A percentile compares a stretch with the other conserved stretches of the same genome.
Conservation (phyloP, 2,113 vertebrate species). For the Illadopsis cleaveri region DNA sequence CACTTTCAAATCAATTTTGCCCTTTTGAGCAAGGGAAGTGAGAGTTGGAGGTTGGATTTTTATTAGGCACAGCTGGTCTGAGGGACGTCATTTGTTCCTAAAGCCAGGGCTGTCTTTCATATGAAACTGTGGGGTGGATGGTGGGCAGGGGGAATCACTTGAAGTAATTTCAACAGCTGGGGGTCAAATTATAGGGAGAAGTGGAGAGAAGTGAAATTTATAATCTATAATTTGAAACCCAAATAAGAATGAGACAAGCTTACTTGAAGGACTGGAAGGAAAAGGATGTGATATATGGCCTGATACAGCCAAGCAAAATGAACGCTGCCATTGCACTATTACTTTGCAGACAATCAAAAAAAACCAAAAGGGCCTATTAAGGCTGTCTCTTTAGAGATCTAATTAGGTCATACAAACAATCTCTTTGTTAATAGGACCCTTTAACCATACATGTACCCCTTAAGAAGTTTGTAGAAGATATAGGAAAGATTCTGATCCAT, state of each 20-base stretch:
- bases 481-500: not conserved
- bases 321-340: constrained; percentile 37
- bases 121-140: not conserved
- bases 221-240: constrained; percentile 72
- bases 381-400: constrained; percentile 49
- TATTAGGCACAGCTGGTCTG: constrained; percentile 45
- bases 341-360: constrained; percentile 54
- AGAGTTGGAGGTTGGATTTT: not conserved
- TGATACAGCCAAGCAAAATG: constrained; percentile 64
- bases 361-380: constrained; percentile 51
- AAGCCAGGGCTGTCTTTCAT: constrained; percentile 25
- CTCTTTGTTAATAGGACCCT: constrained; percentile 16
- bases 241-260: constrained; percentile 43
- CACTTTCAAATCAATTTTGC: constrained; percentile 18
- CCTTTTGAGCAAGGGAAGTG: constrained; percentile 35
- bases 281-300: constrained; percentile 51
- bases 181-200: constrained; percentile 63
- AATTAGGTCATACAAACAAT: constrained; percentile 50
- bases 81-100: constrained; percentile 48
- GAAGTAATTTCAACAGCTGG: constrained; percentile 50
- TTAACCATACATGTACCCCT: not conserved
- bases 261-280: constrained; percentile 42
- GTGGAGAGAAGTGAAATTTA: constrained; percentile 58
- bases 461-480: constrained; percentile 7
- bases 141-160: constrained; percentile 14